Base-by-base conservation (phyloP, 2,888 invertebrate species). In the Drosophila robusta region DNA sequence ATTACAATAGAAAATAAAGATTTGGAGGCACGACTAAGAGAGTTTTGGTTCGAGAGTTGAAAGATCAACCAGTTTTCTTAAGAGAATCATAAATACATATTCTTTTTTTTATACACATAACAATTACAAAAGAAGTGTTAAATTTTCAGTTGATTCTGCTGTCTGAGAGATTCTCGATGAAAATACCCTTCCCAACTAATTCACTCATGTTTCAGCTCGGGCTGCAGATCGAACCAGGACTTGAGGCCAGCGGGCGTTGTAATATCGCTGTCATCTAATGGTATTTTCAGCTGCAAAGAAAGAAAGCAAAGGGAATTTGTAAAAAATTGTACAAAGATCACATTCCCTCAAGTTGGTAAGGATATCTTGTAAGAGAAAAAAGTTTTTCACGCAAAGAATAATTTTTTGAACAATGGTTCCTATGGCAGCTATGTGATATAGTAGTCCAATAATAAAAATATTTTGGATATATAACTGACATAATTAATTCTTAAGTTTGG, bases 121-220 rank as follows among this genome's bases (percentile, higher is more conserved):
- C 62, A 79, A 66, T 69, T 70, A 78, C 36, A 78, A 67, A 74
- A 82, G 18, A 74, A 80, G 68, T 76, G 68, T 64, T 56, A 49
- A 70, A 51, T 71, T 22, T 72, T 74, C 70, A 76, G 57, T 70
- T 86, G 75, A 74, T 80, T 81, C 73, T 80, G 75, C 64, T 71
- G 54, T 56, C 45, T 51, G 68, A 36, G 68, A 36, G 66, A 52
- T 52, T 62, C 52, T n/a, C 12, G 2, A 26, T 24, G 7, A 11
- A 12, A 7, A 9, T 16, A 14, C 6, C 1, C 0, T 14, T 49
- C 4, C 46, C 47, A 34, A 8, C 44, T 36, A 11, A 6, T 97
- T 62, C 97, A 98, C 87, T 98, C 98, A 92, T 98, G 98, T 86
- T 91, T 91, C 39, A 70, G 72, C 73, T 92, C 92, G 1, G 92